Evolutionary conservation across 2,888 invertebrate genomes (phyloP).

Genomic region (Lysandra coridon): DNA sequence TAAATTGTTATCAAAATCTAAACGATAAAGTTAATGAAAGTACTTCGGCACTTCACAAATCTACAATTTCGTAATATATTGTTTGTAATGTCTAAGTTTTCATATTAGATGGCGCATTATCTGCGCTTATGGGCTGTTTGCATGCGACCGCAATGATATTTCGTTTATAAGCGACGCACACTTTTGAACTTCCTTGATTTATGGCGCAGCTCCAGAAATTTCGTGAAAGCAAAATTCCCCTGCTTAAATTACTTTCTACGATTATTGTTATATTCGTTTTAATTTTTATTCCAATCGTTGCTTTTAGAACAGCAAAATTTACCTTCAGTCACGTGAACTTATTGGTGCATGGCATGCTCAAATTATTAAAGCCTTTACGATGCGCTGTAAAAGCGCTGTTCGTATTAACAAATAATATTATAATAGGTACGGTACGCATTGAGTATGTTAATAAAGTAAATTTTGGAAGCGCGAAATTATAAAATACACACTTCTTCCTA

Average conservation of each 20-base stretch:
- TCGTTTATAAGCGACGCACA: slow-evolving; percentile 34
- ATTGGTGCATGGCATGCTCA: too few species aligned
- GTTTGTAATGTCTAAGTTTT: slow-evolving; percentile 67
- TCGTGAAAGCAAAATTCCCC: slow-evolving; percentile 19
- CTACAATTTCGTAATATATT: slow-evolving; percentile 59
- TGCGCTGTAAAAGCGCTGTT: too few species aligned
- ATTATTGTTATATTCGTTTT: not conserved
- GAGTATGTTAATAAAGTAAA: too few species aligned
- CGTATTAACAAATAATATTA: not conserved
- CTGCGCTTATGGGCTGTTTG: slow-evolving; percentile 69
- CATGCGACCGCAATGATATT: slow-evolving; percentile 59
- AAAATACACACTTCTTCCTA: not conserved
- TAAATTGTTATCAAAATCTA: slow-evolving; percentile 36
- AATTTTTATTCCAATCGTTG: not conserved
- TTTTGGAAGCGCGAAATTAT: not conserved
- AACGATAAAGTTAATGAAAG: slow-evolving; percentile 38
- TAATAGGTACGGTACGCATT: not conserved
- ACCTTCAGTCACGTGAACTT: not conserved
- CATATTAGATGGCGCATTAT: slow-evolving; percentile 59
- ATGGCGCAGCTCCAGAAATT: not conserved
- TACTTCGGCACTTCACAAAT: slow-evolving; percentile 40
- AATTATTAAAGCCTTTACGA: too few species aligned
- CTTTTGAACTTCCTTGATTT: slow-evolving; percentile 28
- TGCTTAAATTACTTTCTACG: slow-evolving; percentile 17
- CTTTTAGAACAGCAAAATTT: not conserved